Conservation (phyloP, 2,797 vertebrate species). For the Martes flavigula region DNA sequence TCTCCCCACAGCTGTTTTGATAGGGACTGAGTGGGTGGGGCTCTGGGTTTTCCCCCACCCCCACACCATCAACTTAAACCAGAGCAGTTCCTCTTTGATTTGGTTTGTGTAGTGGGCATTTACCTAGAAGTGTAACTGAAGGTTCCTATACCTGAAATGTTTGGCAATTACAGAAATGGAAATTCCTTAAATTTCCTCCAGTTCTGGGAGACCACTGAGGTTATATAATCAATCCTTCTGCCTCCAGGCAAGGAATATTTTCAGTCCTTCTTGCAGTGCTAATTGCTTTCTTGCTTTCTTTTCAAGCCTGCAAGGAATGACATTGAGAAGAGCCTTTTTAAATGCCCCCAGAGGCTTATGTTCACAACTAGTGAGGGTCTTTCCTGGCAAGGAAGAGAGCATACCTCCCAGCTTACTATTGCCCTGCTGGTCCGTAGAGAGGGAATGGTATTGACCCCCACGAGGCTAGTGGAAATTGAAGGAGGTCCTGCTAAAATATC, state of each 20-base stretch:
- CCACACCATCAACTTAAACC: not conserved
- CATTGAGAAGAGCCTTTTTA: not conserved
- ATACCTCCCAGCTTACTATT: not conserved
- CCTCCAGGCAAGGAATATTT: not conserved
- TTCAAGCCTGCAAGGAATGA: not conserved
- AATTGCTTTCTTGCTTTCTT: not conserved
- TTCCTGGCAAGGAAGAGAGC: not conserved
- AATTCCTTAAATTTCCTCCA: not conserved
- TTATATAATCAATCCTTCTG: not conserved
- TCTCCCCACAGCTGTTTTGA: not conserved
- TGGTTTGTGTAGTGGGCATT: not conserved
- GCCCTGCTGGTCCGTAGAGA: not conserved
- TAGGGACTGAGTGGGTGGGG: not conserved
- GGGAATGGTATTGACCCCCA: not conserved
- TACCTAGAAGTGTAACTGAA: not conserved
- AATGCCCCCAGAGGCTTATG: not conserved
- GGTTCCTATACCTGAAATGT: not conserved
- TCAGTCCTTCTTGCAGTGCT: not conserved
- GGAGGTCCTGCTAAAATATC: not conserved
- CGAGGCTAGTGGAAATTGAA: not conserved
- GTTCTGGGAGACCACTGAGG: not conserved
- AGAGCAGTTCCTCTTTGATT: not conserved
- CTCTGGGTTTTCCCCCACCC: not conserved
- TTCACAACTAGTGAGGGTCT: not conserved
- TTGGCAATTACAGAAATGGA: not conserved